phyloP scores from a whole-genome alignment of 2,113 vertebrate genomes.

The Furnarius figulus region DNA sequence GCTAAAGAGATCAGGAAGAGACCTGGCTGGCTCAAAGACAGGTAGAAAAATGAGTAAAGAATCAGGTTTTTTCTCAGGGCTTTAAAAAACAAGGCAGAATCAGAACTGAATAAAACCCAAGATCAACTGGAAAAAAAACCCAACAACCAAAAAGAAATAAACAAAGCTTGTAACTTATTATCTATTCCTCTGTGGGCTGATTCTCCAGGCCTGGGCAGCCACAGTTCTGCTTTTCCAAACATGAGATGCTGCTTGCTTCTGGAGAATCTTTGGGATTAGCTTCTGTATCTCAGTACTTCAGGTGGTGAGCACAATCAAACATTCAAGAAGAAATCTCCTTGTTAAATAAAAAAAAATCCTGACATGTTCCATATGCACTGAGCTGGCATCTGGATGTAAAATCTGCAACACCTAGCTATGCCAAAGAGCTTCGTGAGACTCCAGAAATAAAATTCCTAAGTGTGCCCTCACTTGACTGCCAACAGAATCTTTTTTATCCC shows the following conservation, averaged over 20 bases:
- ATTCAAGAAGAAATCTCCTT: slow-evolving; percentile 9
- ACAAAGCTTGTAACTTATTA: neutral
- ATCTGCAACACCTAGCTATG: neutral
- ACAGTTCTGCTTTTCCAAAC: neutral
- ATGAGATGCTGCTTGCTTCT: neutral
- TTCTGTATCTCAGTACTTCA: slow-evolving; percentile 1
- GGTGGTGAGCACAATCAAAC: slow-evolving; percentile 1
- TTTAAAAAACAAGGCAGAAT: neutral
- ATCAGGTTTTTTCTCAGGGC: neutral
- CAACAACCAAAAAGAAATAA: neutral
- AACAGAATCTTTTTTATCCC: neutral
- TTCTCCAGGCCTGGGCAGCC: neutral
- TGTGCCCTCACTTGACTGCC: neutral
- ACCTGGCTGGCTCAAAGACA: neutral
- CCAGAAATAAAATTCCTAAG: neutral
- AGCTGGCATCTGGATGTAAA: slow-evolving; percentile 17
- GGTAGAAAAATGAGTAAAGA: neutral
- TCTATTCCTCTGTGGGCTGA: neutral
- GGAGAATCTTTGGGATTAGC: neutral
- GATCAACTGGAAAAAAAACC: neutral
- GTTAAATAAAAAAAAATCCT: neutral
- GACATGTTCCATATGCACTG: neutral
- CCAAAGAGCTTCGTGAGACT: slow-evolving; percentile 11
- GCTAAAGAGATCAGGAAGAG: neutral
- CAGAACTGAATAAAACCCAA: neutral